Conservation (phyloP, 2,113 vertebrate genomes). For the Typhlomys cinereus region DNA sequence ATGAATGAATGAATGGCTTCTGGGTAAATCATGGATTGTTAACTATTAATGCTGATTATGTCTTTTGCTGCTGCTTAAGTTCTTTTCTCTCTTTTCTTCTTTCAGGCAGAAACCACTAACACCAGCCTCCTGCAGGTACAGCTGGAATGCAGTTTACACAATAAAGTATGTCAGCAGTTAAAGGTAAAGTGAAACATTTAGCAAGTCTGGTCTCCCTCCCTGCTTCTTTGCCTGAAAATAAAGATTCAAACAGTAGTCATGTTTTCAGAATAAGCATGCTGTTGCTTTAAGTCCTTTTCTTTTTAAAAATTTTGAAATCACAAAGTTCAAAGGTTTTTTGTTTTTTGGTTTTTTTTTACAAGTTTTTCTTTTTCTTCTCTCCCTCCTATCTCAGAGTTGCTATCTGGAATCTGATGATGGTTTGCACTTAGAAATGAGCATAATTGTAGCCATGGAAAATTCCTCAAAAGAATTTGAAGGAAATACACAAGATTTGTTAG, state of each 20-base stretch:
- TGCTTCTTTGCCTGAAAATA: slow-evolving; percentile 6
- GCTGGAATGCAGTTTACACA: slow-evolving; percentile 93
- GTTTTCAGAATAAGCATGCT: neutral
- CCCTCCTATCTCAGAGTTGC: slow-evolving; percentile 86
- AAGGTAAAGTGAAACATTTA: slow-evolving; percentile 86
- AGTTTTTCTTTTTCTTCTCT: neutral
- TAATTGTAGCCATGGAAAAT: slow-evolving; percentile 90
- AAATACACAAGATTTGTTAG: slow-evolving; percentile 94
- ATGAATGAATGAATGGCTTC: neutral
- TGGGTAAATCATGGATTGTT: neutral
- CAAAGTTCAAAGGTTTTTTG: slow-evolving; percentile 14
- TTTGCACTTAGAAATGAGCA: slow-evolving; percentile 92
- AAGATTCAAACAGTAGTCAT: neutral
- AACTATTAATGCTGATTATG: neutral
- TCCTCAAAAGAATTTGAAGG: slow-evolving; percentile 91
- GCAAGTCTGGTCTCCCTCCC: slow-evolving; percentile 35
- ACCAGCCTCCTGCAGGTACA: slow-evolving; percentile 92
- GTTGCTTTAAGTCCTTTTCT: neutral
- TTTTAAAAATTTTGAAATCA: neutral
- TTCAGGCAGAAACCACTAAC: slow-evolving; percentile 93
- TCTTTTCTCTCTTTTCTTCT: slow-evolving; percentile 53
- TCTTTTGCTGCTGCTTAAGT: slow-evolving; percentile 16
- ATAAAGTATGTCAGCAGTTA: slow-evolving; percentile 86
- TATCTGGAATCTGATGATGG: slow-evolving; percentile 88
- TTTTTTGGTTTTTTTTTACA: neutral